Evolutionary conservation across 2,797 vertebrate genomes (phyloP).

Genomic region (Thaleichthys pacificus): DNA sequence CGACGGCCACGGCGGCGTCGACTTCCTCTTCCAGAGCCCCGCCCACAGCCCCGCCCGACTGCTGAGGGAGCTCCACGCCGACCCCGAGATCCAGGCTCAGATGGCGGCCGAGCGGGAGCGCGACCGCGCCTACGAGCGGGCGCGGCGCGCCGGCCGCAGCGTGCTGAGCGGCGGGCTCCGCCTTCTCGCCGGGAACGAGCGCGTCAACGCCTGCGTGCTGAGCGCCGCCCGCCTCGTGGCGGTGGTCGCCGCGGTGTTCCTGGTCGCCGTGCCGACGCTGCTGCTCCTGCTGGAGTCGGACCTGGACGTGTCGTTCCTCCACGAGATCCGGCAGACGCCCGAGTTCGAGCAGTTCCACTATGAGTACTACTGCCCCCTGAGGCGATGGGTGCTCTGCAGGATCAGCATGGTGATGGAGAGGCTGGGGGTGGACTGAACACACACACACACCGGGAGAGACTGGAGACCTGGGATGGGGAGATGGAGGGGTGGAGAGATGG

Average conservation of each 20-base stretch:
- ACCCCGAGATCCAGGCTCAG: slow-evolving; percentile 89
- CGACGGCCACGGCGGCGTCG: slow-evolving; percentile 80
- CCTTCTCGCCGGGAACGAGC: slow-evolving; percentile 83
- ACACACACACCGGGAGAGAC: not conserved
- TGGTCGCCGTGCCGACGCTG: slow-evolving; percentile 90
- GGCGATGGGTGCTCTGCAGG: slow-evolving; percentile 91
- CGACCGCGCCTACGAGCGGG: slow-evolving; percentile 82
- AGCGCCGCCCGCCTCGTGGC: slow-evolving; percentile 87
- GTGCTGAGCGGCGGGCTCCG: slow-evolving; percentile 80
- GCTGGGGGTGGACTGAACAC: slow-evolving; percentile 82
- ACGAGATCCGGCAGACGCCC: slow-evolving; percentile 94
- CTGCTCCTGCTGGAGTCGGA: slow-evolving; percentile 95
- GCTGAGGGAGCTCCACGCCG: slow-evolving; percentile 87
- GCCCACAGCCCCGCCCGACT: slow-evolving; percentile 82
- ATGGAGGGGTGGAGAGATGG: not conserved
- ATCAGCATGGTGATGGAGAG: slow-evolving; percentile 83
- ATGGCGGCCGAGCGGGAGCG: slow-evolving; percentile 86
- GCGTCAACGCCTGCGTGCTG: slow-evolving; percentile 85
- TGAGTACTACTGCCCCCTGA: slow-evolving; percentile 94
- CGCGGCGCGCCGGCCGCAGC: slow-evolving; percentile 75
- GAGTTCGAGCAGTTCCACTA: slow-evolving; percentile 98
- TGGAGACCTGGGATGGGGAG: not conserved
- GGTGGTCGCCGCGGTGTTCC: slow-evolving; percentile 84
- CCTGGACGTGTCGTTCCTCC: slow-evolving; percentile 94
- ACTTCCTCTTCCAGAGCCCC: slow-evolving; percentile 86